Evolutionary conservation across 2,113 vertebrate species (phyloP), one percentile per base, ranked within the genome.

Genomic region (Toxostoma redivivum): DNA sequence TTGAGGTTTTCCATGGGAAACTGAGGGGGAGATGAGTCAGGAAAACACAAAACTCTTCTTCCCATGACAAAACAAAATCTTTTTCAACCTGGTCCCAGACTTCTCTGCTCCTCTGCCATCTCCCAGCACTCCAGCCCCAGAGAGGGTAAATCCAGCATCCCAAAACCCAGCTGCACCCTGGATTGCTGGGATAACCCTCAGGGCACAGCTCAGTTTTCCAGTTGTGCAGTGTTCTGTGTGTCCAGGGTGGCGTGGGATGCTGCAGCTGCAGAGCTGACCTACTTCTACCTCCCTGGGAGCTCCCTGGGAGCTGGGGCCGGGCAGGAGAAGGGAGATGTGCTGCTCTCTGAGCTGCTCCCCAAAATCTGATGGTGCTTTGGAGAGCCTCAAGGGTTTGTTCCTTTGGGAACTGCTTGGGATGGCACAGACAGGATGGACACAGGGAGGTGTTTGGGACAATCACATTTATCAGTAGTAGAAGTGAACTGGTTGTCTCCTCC

Each of bases 21-120:
- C 81, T 84, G 90, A 81, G 95, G 92, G 61, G 69, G 90, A 93
- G 73, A 87, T 45, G 73, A 95, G 92, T 62, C 78, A 87, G 94
- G 95, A 67, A 96, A 94, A 96, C 92, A 89, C 27, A 60, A 84
- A 94, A 33, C 70, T 86, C 73, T 80, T 50, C 60, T 81, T 71
- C 53, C 40, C 4, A 0, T 37, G 90, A 50, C 47, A 37, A 81
- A 95, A 57, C 71, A 69, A 53, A 38, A 10, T 22, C 51, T 4
- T 76, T 45, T 65, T 44, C 78, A 40, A 22, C 48, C 51, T 45
- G 38, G 10, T 24, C 79, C 7, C 77, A 60, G 40, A 25, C 9
- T 61, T 35, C 38, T 44, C 57, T 5, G 48, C 40, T 45, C 57
- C 35, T 60, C 64, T 45, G 23, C 54, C 7, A 3, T 50, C 31